These are phyloP conservation scores for Tetheella fluctuosa DNA, from an alignment of 2,888 invertebrate genomes.

Conservation along the genomic window DNA sequence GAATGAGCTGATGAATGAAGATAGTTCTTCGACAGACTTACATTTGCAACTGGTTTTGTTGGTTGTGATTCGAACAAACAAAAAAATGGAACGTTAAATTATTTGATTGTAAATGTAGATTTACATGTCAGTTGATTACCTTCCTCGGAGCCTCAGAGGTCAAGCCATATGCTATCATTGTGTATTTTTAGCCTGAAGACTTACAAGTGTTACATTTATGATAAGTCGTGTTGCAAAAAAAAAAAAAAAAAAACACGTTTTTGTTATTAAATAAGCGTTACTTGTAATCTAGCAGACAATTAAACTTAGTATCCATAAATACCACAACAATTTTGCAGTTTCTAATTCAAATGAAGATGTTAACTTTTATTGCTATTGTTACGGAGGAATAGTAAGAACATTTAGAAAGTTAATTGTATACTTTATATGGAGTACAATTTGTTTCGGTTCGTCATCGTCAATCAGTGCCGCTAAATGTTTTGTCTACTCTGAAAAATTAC, in stretches of 20 bases:
- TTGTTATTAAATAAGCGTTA: background rate
- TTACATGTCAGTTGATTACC: background rate
- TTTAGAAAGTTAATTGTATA: conserved; percentile 6
- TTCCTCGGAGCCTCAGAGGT: background rate
- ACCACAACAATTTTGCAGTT: background rate
- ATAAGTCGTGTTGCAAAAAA: background rate
- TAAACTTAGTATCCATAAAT: background rate
- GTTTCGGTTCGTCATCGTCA: background rate
- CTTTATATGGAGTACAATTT: background rate
- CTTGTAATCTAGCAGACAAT: background rate
- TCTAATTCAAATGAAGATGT: conserved; percentile 2
- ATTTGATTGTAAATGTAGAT: conserved; percentile 4
- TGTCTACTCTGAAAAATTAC: background rate
- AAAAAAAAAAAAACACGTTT: background rate
- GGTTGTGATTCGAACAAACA: background rate
- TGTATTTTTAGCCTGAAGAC: background rate
- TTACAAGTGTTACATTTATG: background rate
- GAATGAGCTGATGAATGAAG: too few species aligned
- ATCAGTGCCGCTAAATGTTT: background rate
- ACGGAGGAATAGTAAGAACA: background rate
- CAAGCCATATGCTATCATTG: background rate
- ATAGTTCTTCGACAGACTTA: too few species aligned
- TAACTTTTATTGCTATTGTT: conserved; percentile 5
- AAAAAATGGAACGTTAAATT: background rate
- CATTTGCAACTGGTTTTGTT: too few species aligned